These are phyloP conservation scores for Schizopygopsis malacanthus DNA, from an alignment of 2,797 vertebrate genomes.

Conservation along the genomic window DNA sequence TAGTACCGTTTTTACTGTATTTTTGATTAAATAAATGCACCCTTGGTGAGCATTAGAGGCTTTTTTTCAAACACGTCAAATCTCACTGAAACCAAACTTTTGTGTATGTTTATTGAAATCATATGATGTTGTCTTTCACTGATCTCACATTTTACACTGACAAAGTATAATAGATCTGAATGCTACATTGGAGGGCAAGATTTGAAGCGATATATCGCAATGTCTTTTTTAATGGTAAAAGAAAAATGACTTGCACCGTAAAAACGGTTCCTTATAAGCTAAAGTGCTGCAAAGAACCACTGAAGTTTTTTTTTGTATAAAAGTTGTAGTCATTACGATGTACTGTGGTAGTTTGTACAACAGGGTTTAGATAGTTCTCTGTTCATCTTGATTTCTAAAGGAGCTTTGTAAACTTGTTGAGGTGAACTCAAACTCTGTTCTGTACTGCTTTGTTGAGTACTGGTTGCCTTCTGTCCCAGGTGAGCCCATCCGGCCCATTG, in stretches of 20 bases:
- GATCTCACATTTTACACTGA: background rate
- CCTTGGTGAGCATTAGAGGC: background rate
- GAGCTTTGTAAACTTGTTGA: background rate
- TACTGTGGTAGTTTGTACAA: background rate
- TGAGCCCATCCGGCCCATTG: conserved; percentile 97
- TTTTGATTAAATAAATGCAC: background rate
- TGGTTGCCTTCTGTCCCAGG: conserved; percentile 75
- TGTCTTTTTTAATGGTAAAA: background rate
- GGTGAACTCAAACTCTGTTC: background rate
- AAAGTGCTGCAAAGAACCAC: background rate
- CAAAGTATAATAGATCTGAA: background rate
- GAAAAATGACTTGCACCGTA: background rate
- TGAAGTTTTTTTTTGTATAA: background rate
- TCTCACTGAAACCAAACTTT: background rate
- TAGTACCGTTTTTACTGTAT: background rate
- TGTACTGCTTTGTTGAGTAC: background rate
- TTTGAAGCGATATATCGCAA: background rate
- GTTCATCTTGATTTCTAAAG: background rate
- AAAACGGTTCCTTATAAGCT: background rate
- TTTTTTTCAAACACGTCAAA: background rate
- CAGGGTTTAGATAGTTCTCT: background rate
- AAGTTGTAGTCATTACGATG: background rate
- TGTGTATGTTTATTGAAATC: background rate
- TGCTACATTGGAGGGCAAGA: background rate
- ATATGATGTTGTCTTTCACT: background rate